A percentile compares a stretch with the other conserved stretches of the same genome.
Conservation (phyloP, 2,888 invertebrate species). For the Saturnia japonica region DNA sequence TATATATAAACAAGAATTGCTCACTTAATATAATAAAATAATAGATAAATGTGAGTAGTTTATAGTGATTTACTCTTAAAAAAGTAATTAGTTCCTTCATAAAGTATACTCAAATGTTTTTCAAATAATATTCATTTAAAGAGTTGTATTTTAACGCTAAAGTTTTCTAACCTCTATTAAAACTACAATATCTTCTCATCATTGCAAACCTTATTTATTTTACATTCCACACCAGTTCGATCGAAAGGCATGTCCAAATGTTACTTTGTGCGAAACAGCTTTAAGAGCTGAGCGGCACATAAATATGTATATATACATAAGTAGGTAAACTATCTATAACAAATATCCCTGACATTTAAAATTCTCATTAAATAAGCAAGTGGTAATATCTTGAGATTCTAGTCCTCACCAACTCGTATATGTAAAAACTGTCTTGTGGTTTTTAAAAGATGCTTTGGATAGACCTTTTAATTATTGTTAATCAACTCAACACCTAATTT, state of each 20-base stretch:
- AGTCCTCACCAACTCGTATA: conserved; percentile 21
- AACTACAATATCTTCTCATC: not conserved
- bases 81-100: not conserved
- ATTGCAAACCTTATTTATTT: not conserved
- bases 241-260: conserved; percentile 8
- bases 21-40: too few relatives aligned
- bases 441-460: conserved; percentile 10
- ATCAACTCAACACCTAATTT: not conserved
- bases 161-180: not conserved
- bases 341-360: conserved; percentile 55
- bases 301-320: conserved; percentile 15
- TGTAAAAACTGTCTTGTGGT: conserved; percentile 11
- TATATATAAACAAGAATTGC: too few relatives aligned
- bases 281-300: conserved; percentile 9
- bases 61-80: not conserved
- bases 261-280: conserved; percentile 14
- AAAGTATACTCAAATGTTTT: not conserved
- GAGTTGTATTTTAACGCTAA: not conserved
- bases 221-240: not conserved
- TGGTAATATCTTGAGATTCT: conserved; percentile 31
- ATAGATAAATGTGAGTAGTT: too few relatives aligned
- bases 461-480: conserved; percentile 5
- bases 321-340: conserved; percentile 24
- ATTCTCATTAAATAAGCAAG: conserved; percentile 33
- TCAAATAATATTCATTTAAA: not conserved